A percentile compares a stretch with the other conserved stretches of the same genome.
These are phyloP conservation scores for Piscicola geometra DNA, from an alignment of 2,888 invertebrate genomes.

Conservation along the genomic window DNA sequence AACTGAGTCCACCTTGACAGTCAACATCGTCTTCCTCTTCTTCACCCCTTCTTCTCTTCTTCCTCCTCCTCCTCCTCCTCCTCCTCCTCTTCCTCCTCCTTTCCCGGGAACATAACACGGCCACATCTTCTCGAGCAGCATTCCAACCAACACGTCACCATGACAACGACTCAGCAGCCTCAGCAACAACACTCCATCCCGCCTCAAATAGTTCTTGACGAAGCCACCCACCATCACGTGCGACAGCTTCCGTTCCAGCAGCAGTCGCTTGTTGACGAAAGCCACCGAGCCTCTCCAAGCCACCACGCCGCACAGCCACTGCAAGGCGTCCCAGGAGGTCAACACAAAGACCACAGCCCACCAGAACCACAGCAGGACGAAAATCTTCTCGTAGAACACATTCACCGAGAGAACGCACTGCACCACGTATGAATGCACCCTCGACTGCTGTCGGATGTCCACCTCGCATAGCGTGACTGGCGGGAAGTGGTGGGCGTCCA, in stretches of 20 bases:
- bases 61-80: not conserved
- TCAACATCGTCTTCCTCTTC: constrained; percentile 11
- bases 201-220: constrained; percentile 21
- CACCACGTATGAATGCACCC: constrained; percentile 34
- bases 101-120: constrained; percentile 12
- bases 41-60: not conserved
- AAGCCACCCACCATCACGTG: constrained; percentile 1
- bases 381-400: constrained; percentile 37
- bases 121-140: constrained; percentile 17
- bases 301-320: constrained; percentile 18
- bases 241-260: not conserved
- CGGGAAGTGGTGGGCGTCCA: constrained; percentile 29
- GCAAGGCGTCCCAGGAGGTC: constrained; percentile 16
- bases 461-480: constrained; percentile 35
- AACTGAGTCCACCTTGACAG: not conserved
- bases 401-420: constrained; percentile 36
- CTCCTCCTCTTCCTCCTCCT: not conserved
- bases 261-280: constrained; percentile 18
- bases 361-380: constrained; percentile 36
- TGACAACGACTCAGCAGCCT: constrained; percentile 10
- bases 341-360: constrained; percentile 4
- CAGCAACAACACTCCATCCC: constrained; percentile 21
- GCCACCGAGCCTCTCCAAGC: constrained; percentile 55
- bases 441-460: constrained; percentile 33
- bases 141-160: constrained; percentile 14